phyloP scores from a whole-genome alignment of 2,888 invertebrate genomes.

The Drosophila picticornis region DNA sequence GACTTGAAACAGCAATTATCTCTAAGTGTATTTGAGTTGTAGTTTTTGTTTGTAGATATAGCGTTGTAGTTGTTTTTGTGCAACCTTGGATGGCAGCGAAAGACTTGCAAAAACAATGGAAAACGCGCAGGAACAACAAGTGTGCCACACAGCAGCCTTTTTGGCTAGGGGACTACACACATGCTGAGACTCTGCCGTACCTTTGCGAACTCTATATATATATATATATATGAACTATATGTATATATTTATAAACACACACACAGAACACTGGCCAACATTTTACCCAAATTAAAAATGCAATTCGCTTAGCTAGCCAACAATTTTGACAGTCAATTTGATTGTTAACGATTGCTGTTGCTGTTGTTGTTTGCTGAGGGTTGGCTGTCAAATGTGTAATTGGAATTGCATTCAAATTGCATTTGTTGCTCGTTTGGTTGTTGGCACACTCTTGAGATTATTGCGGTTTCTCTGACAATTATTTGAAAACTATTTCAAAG shows the following conservation, averaged over 20 bases:
- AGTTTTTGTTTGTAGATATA: slow-evolving; percentile 10
- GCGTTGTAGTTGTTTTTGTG: slow-evolving; percentile 14
- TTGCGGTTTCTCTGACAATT: slow-evolving; percentile 2
- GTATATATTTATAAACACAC: neutral
- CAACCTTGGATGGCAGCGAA: slow-evolving; percentile 59
- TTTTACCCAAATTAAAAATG: slow-evolving; percentile 63
- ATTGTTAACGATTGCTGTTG: slow-evolving; percentile 44
- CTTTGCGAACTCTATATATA: slow-evolving; percentile 3
- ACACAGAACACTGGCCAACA: neutral
- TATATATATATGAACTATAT: neutral
- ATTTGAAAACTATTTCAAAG: neutral
- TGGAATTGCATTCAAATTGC: slow-evolving; percentile 60
- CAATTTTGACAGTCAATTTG: slow-evolving; percentile 63
- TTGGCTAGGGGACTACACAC: neutral
- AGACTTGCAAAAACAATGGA: slow-evolving; percentile 47
- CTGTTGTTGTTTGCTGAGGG: slow-evolving; percentile 13
- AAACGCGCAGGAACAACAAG: slow-evolving; percentile 54
- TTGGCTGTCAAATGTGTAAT: slow-evolving; percentile 50
- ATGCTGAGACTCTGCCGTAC: slow-evolving; percentile 12
- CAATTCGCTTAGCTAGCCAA: slow-evolving; percentile 57
- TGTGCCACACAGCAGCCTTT: slow-evolving; percentile 45
- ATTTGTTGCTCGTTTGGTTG: slow-evolving; percentile 35
- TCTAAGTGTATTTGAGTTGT: neutral
- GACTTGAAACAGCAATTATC: neutral
- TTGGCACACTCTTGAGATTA: slow-evolving; percentile 16